Evolutionary conservation across 2,113 vertebrate genomes (phyloP), one percentile per base, ranked within the genome.

Genomic region (Glaucomys volans): DNA sequence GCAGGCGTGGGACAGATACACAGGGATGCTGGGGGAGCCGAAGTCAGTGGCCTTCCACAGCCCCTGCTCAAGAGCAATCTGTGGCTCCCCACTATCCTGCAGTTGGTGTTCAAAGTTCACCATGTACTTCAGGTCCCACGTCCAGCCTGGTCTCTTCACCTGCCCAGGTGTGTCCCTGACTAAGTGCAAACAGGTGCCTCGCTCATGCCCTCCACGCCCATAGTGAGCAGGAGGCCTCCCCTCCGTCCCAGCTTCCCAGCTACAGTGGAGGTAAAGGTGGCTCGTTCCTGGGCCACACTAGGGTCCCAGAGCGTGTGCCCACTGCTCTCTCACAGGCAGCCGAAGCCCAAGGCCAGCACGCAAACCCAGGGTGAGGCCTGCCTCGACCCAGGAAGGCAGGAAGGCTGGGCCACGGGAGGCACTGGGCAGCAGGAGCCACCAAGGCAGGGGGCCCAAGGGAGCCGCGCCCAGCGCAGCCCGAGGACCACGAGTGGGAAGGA

Each of bases 11-110:
- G 3, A 42, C 35, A 62, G 47, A 40, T 0, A 1, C 26, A 28
- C 24, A 8, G 22, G 59, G 72, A 13, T 0, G 0, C 30, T 54
- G 0, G 0, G 40, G 40, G 6, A 35, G n/a, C 52, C 26, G 10
- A 59, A 32, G 66, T n/a, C 24, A 16, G 1, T 3, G 0, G 18
- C 87, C 80, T 37, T 14, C 80, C 47, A 35, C 0, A 4, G 17
- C 22, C 24, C 24, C 54, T 28, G 54, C 44, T 88, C 82, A 40
- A 64, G 87, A 50, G 37, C 42, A 59, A 35, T 13, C 54, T 5
- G 32, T 28, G 32, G 37, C 77, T 71, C 85, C 84, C 90, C 69
- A 42, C 3, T 16, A n/a, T 52, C 80, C 96, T 8, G 2, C 13
- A 52, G 59, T 40, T 37, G 52, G 42, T 32, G 2, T 18, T 35